These are phyloP conservation scores for Notospermus geniculatus DNA, from an alignment of 1,140 invertebrate species.

Conservation along the genomic window DNA sequence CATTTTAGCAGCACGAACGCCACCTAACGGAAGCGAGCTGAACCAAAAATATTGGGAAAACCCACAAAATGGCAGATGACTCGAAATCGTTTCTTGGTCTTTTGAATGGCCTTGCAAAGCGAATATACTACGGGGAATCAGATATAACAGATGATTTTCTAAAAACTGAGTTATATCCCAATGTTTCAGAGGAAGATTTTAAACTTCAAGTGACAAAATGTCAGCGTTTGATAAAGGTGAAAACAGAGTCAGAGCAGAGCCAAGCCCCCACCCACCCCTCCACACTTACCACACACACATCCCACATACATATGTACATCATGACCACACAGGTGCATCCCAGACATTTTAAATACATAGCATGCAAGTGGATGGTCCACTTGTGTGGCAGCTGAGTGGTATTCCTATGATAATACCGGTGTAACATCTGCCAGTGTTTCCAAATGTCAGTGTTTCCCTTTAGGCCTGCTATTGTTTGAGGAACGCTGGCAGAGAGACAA, in stretches of 20 bases:
- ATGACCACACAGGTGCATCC: too few relatives aligned
- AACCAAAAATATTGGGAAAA: too few relatives aligned
- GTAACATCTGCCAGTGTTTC: too few relatives aligned
- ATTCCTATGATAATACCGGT: too few relatives aligned
- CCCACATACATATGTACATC: background rate
- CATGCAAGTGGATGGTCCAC: too few relatives aligned
- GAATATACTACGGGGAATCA: constrained; percentile 39
- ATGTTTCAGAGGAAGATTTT: constrained; percentile 43
- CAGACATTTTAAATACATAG: too few relatives aligned
- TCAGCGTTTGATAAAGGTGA: constrained; percentile 39
- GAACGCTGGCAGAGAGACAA: too few relatives aligned
- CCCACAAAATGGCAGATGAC: constrained; percentile 38
- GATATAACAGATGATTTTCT: constrained; percentile 47
- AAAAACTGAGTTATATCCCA: constrained; percentile 43
- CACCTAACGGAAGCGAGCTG: constrained; percentile 33
- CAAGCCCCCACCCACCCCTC: too few relatives aligned
- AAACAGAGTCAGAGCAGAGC: too few relatives aligned
- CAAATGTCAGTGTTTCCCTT: too few relatives aligned
- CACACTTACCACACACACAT: background rate
- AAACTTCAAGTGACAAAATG: constrained; percentile 33
- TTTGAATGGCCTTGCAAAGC: constrained; percentile 42
- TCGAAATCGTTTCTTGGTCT: constrained; percentile 42
- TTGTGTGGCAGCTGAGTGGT: too few relatives aligned
- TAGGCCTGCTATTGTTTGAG: too few relatives aligned
- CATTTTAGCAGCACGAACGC: constrained; percentile 26